Evolutionary conservation across 2,113 vertebrate species (phyloP).

Genomic region (Struthidea cinerea): DNA sequence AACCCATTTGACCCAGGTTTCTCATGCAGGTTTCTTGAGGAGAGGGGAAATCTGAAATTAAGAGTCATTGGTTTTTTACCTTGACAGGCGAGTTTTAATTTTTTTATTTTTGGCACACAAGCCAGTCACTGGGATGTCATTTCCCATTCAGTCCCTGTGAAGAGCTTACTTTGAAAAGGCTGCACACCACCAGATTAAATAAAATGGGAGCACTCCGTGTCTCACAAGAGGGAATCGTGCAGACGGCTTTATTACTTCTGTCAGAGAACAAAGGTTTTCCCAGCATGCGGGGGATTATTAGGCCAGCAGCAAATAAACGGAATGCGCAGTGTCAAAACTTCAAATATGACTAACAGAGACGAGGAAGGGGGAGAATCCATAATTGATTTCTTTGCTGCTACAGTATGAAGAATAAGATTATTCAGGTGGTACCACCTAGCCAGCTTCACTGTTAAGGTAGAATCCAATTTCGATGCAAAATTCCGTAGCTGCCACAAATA

Average conservation of each 20-base stretch:
- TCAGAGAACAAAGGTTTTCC: constrained; percentile 80
- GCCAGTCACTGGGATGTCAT: constrained; percentile 60
- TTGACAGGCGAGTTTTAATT: constrained; percentile 51
- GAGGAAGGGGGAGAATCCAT: background rate
- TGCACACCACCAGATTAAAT: constrained; percentile 75
- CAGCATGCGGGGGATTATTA: constrained; percentile 75
- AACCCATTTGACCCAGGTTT: constrained; percentile 64
- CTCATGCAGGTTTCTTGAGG: background rate
- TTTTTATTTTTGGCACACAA: constrained; percentile 39
- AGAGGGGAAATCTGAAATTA: background rate
- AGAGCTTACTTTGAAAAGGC: constrained; percentile 78
- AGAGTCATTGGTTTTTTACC: constrained; percentile 22
- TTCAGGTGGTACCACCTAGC: background rate
- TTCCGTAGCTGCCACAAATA: background rate
- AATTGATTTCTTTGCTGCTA: constrained; percentile 70
- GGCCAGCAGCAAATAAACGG: constrained; percentile 74
- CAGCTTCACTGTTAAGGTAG: background rate
- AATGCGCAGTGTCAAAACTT: constrained; percentile 62
- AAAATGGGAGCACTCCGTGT: constrained; percentile 69
- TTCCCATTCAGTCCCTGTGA: constrained; percentile 66
- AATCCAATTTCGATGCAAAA: background rate
- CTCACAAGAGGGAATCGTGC: constrained; percentile 74
- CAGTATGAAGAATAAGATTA: constrained; percentile 20
- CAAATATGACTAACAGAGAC: constrained; percentile 59
- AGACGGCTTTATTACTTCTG: constrained; percentile 82